Evolutionary conservation across 1,140 invertebrate genomes (phyloP).

Genomic region (Drosophila watanabei): DNA sequence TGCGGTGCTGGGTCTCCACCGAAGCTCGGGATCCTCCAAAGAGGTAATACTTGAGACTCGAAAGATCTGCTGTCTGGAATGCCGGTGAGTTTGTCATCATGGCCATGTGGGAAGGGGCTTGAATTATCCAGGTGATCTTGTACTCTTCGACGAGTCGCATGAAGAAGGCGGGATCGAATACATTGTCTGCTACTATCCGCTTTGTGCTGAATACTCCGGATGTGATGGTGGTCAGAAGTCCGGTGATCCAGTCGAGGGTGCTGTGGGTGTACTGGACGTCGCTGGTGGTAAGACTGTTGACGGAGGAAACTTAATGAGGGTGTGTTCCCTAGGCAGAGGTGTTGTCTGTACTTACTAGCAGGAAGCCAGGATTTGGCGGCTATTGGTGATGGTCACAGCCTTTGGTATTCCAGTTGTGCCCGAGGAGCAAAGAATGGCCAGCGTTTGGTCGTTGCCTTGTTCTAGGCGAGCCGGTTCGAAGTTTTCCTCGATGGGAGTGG

Average conservation of each 20-base stretch:
- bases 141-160: conserved; percentile 52
- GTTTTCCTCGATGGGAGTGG: conserved; percentile 38
- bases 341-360: conserved; percentile 31
- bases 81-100: conserved; percentile 49
- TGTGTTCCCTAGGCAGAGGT: accelerated
- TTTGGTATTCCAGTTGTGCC: conserved; percentile 93
- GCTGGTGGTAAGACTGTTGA: conserved; percentile 38
- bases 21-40: conserved; percentile 59
- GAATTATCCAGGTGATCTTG: conserved; percentile 64
- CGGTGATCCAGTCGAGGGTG: conserved; percentile 69
- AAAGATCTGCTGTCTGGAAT: conserved; percentile 42
- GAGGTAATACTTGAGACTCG: conserved; percentile 37
- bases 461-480: conserved; percentile 52
- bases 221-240: conserved; percentile 47
- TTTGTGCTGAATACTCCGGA: conserved; percentile 60
- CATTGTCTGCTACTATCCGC: conserved; percentile 59
- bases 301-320: not conserved
- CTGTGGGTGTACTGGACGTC: conserved; percentile 68
- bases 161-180: conserved; percentile 46
- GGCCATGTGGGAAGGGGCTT: conserved; percentile 62
- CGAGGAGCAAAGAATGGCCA: conserved; percentile 87
- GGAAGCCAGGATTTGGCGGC: conserved; percentile 38
- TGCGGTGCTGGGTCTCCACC: conserved; percentile 47
- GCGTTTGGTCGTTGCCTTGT: conserved; percentile 56
- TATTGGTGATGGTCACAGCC: conserved; percentile 89